Base-by-base conservation (phyloP, 2,113 vertebrate genomes). In the Phoenicopterus ruber region DNA sequence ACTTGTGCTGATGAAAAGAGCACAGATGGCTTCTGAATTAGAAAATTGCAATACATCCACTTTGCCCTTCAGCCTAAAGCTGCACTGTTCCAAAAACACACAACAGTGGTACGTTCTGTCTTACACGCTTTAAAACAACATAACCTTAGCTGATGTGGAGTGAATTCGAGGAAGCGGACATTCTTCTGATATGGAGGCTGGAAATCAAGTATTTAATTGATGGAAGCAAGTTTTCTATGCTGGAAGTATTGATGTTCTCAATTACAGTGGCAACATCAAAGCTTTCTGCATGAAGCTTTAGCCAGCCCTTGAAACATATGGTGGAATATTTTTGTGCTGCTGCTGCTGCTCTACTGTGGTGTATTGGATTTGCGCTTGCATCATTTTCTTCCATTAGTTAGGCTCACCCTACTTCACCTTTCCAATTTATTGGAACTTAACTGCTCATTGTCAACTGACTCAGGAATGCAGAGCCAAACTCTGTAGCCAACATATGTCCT, bases 331-430 rank as follows among this genome's bases (percentile, higher is more conserved):
- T 97, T 91, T 94, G 61, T 85, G 78, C 84, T 91, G 77, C 91
- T 91, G 77, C 91, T 93, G 71, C 73, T 88, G 49, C 83, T 97
- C 90, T 93, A 32, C 96, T 97, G 16, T 80, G 88, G 91, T 97
- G 87, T 86, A 96, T 91, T 96, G 93, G 97, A 97, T 97, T 98
- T 97, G 90, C n/a, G 49, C 93, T 97, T 96, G 94, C 96, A 98
- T 97, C 22, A 92, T 97, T 97, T 98, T 97, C 94, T 96, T 88
- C 91, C 93, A 96, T 98, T 98, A 98, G 97, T 96, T 97, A 97
- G 94, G 95, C 95, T 97, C 93, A 95, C 96, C 94, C 96, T 97
- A 82, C 93, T 96, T 98, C 97, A 98, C 97, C 96, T 97, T 98
- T 98, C 82, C 87, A 95, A 94, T 98, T 97, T 98, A 97, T 92